Base-by-base conservation (phyloP, 2,113 vertebrate species). In the Amia ocellicauda region DNA sequence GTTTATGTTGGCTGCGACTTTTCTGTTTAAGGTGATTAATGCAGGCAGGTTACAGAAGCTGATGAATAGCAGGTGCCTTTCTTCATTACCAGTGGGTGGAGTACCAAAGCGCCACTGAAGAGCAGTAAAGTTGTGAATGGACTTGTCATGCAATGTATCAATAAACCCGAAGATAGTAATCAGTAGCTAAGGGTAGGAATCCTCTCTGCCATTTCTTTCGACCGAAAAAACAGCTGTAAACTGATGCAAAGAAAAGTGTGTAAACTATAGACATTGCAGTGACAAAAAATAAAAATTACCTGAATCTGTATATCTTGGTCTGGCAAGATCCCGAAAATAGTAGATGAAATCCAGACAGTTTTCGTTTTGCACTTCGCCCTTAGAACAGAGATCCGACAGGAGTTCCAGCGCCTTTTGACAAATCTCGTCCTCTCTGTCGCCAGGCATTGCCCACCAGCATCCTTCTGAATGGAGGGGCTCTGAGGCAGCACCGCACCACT, bases 381-480 rank as follows among this genome's bases (percentile, higher is more conserved):
- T 94, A 83, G 92, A 93, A 74, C 95, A 98, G 75, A 98, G 94
- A 85, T 97, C 94, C 76, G 93, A 93, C 78, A 98, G 85, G 85
- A 98, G 92, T 87, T 92, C 91, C 80, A 98, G 93, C 80, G 95
- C 95, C 88, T 92, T 95, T 88, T 93, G 92, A 93, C 95, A 98
- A 86, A 97, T 93, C 93, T 93, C 93, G 89, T 95, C 93, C 93
- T 94, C 92, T 89, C 87, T 92, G 93, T 92, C 94, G 88, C 91
- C 93, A 91, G 94, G 93, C 95, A 98, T 98, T 92, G 93, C 94
- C 93, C 94, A 91, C 90, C 91, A 94, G 92, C 95, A 98, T 98
- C 92, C 93, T 98, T 89, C 88, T 86, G 83, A 88, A 88, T 81
- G 85, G 82, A 91, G 86, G 80, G 85, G 91, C 84, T 85, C 88